These are phyloP conservation scores for Dryomyza anilis DNA, from an alignment of 2,888 invertebrate species.

Conservation along the genomic window DNA sequence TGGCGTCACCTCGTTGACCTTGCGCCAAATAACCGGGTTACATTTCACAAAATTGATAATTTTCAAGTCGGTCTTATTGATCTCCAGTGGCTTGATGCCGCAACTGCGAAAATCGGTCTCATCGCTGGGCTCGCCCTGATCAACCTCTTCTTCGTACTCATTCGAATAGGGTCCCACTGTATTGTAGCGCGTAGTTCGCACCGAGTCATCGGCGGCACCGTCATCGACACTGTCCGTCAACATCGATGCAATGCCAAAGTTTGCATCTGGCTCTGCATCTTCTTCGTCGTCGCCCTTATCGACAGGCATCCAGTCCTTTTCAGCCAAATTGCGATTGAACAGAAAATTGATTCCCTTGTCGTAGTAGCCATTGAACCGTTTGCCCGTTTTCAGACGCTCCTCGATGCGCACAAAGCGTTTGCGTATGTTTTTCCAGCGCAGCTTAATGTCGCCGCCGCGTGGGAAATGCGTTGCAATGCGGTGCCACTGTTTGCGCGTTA, in stretches of 20 bases:
- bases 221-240: conserved; percentile 43
- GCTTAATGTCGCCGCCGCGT: conserved; percentile 49
- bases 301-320: conserved; percentile 45
- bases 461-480: conserved; percentile 50
- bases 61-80: conserved; percentile 47
- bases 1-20: conserved; percentile 47
- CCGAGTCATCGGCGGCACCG: conserved; percentile 15
- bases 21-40: conserved; percentile 55
- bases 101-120: not conserved
- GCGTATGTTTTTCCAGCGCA: conserved; percentile 55
- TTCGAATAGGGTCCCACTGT: conserved; percentile 1
- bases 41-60: conserved; percentile 55
- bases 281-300: conserved; percentile 51
- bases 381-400: conserved; percentile 46
- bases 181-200: not conserved
- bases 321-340: conserved; percentile 47
- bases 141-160: conserved; percentile 5
- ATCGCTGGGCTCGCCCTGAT: not conserved
- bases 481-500: conserved; percentile 54
- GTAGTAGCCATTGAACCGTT: conserved; percentile 54
- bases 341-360: conserved; percentile 55
- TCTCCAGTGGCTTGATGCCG: conserved; percentile 44
- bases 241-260: no score
- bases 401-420: conserved; percentile 51
- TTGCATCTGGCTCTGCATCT: conserved; percentile 47